These are phyloP conservation scores for Dolichotis patagonum DNA, from an alignment of 2,113 vertebrate genomes.

Conservation along the genomic window DNA sequence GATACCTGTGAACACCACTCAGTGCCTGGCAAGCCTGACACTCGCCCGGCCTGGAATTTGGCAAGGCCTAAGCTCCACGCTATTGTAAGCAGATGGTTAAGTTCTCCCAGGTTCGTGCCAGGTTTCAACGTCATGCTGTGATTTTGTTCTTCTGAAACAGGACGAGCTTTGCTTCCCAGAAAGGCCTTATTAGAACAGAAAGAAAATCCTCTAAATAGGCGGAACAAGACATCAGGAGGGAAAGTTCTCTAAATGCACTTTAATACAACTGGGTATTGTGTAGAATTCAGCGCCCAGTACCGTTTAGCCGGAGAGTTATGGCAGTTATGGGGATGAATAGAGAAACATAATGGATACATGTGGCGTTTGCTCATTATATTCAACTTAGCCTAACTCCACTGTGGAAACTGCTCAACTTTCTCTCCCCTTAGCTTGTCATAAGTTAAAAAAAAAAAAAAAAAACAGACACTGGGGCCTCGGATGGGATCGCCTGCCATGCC, in stretches of 20 bases:
- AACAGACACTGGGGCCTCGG: conserved; percentile 89
- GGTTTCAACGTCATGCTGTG: conserved; percentile 90
- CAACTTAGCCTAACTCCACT: conserved; percentile 91
- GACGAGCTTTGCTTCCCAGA: conserved; percentile 92
- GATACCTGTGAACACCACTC: not conserved
- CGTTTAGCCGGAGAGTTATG: conserved; percentile 92
- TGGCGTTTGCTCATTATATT: conserved; percentile 96
- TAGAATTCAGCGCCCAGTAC: conserved; percentile 93
- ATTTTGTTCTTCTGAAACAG: conserved; percentile 92
- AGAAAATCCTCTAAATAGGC: conserved; percentile 95
- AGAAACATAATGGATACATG: conserved; percentile 91
- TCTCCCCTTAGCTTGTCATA: conserved; percentile 92
- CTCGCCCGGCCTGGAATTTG: not conserved
- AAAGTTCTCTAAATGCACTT: conserved; percentile 94
- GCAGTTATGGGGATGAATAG: conserved; percentile 90
- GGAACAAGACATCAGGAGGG: conserved; percentile 91
- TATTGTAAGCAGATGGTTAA: conserved; percentile 94
- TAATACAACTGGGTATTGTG: conserved; percentile 92
- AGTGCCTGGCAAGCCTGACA: not conserved
- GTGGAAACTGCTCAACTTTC: conserved; percentile 92
- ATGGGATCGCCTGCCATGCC: conserved; percentile 91
- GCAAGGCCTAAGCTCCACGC: conserved; percentile 65
- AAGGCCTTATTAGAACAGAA: conserved; percentile 90
- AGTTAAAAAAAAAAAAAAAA: conserved; percentile 88
- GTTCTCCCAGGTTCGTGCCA: conserved; percentile 89